These are phyloP conservation scores for Erannis defoliaria DNA, from an alignment of 2,888 invertebrate species.

Conservation along the genomic window DNA sequence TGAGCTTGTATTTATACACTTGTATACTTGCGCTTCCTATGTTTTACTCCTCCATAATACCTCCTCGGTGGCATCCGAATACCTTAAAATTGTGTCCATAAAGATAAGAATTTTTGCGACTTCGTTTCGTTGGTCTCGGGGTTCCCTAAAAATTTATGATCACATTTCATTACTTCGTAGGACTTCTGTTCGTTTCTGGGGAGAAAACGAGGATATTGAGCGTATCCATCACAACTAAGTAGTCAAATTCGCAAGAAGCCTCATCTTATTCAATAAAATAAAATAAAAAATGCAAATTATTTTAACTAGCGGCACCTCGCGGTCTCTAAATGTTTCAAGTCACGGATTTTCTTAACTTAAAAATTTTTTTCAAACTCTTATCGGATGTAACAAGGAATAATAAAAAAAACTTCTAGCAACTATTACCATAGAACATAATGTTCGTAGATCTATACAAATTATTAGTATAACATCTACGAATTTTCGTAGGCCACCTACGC, in stretches of 20 bases:
- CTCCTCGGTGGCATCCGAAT: constrained; percentile 59
- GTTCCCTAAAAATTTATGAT: constrained; percentile 70
- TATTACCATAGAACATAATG: too few relatives aligned
- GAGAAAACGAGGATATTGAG: constrained; percentile 56
- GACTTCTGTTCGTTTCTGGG: constrained; percentile 59
- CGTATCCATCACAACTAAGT: constrained; percentile 52
- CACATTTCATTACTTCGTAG: constrained; percentile 67
- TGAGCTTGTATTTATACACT: constrained; percentile 46
- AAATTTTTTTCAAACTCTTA: too few relatives aligned
- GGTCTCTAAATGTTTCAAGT: background rate
- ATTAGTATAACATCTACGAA: constrained; percentile 30
- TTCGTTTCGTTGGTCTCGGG: constrained; percentile 62
- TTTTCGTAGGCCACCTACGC: constrained; percentile 41
- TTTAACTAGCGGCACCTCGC: constrained; percentile 23
- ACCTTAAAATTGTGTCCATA: constrained; percentile 71
- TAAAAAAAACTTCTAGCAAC: background rate
- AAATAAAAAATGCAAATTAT: constrained; percentile 26
- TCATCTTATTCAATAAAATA: constrained; percentile 24
- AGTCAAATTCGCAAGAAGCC: constrained; percentile 31
- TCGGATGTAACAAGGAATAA: too few relatives aligned
- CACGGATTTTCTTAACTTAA: too few relatives aligned
- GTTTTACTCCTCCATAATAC: constrained; percentile 39
- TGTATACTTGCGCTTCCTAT: constrained; percentile 20
- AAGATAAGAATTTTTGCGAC: constrained; percentile 73
- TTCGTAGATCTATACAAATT: too few relatives aligned